Evolutionary conservation across 2,888 invertebrate genomes (phyloP), one percentile per base, ranked within the genome.

Genomic region (Agrenia bidenticulata): DNA sequence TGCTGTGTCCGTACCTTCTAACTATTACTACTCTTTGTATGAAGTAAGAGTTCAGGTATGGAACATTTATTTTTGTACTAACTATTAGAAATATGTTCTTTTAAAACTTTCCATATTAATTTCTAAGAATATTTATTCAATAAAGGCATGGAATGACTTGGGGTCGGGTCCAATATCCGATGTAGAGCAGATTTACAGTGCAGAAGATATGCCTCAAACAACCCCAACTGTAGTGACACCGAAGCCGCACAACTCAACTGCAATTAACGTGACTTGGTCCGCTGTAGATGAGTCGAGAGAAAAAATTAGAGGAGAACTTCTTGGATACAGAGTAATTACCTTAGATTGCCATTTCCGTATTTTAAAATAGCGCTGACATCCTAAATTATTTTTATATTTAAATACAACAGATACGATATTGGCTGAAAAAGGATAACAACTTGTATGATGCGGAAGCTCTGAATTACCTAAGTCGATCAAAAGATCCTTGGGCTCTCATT

Each of bases 141-240:
- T 32, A 7, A 4, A 82, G 80, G 86, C 90, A 0, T 85, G 88
- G 54, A 94, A 94, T 78, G 87, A 87, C 61, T 81, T 89, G 19
- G 96, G 94, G 0, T 81, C 83, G 7, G 96, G 96, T 0, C 94
- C 94, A 0, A 86, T 88, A 75, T 93, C 93, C 66, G 85, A 87
- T 7, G 83, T 88, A 1, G 85, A 85, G 0, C 84, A 87, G 0
- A 87, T 94, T 75, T 91, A 86, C 79, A 92, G 92, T 9, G 94
- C 94, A 0, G 94, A 94, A 80, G 92, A 92, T 78, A 92, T 94
- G 91, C 94, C 94, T 0, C 90, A 89, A 79, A 90, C 90, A 32
- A 89, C 94, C 1, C 96, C 96, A 1, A 90, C 91, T 75, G 84
- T 88, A 78, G 89, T 94, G 0, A 82, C 84, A 50, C 90, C 92